Base-by-base conservation (phyloP, 2,888 invertebrate species). In the Neria commutata region DNA sequence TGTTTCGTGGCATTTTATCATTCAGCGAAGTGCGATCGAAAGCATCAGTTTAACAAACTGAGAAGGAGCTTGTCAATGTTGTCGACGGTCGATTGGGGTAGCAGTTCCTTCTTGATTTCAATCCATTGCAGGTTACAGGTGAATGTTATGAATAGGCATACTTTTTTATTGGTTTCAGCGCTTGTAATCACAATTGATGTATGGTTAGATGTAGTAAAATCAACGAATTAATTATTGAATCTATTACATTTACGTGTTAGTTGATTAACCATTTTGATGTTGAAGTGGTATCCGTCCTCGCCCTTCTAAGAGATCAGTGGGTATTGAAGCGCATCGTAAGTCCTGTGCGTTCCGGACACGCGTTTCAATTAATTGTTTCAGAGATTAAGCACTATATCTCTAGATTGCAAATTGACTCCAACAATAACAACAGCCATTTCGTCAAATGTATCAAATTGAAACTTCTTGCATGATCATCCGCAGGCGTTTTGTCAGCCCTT, bases 201-300 rank as follows among this genome's bases (percentile, higher is more conserved):
- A 42, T n/a, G 42, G 42, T 42, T 42, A n/a, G 42, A 42, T 42
- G 42, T 42, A 42, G n/a, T 6, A 42, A 42, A 42, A 42, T 42
- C n/a, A 42, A n/a, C 42, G 42, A n/a, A 42, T 42, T n/a, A 42
- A 42, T 42, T 42, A 42, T 42, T 42, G n/a, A 42, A n/a, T 16
- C 5, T 42, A 5, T 17, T 42, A 42, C 42, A 42, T 42, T 10
- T 42, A 42, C 42, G 8, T 42, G 42, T 42, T 42, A 42, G 19
- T 42, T 16, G 42, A 42, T 42, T 42, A 42, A 42, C 42, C 42
- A 42, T 42, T 42, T 42, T 42, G 42, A 42, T 42, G 42, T 42
- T 42, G n/a, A 42, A 42, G n/a, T 42, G n/a, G n/a, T n/a, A n/a
- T n/a, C n/a, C n/a, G n/a, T n/a, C n/a, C n/a, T n/a, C n/a, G n/a